Base-by-base conservation (phyloP, 1,140 invertebrate genomes). In the Trachelipus rathkii region DNA sequence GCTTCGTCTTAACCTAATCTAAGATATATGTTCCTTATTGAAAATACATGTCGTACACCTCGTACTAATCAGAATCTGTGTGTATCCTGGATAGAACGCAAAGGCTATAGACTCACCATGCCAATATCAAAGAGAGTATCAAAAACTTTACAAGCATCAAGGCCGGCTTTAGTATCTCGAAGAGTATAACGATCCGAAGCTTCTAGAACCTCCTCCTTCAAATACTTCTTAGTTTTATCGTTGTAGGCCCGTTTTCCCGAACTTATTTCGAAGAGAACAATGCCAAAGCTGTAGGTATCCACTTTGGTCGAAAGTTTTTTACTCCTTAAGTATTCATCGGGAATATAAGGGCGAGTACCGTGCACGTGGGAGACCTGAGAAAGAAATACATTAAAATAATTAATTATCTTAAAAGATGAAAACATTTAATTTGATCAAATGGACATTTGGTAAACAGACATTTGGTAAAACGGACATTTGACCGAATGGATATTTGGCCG, bases 221-320 rank as follows among this genome's bases (percentile, higher is more conserved):
- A 84, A 82, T 87, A 83, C 72, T 84, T 79, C 0, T 83, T 71
- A 33, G 89, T 85, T 15, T 84, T 84, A n/a, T 89, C 85, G 81
- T 92, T 90, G 81, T 90, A 89, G 0, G n/a, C n/a, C 66, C 88
- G 82, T 68, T 91, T 84, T 0, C 91, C 92, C 0, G 93, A 95
- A 10, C 91, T 92, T 71, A 95, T 85, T 86, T 97, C 95, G 79
- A 94, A 89, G 66, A 96, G 83, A 10, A 96, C 86, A 84, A 81
- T 77, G 11, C 96, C 96, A 87, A 93, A 98, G 84, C 94, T 95
- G 83, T 92, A 98, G 0, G 94, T 93, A 84, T 99, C 96, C 13
- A 97, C 91, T 85, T 96, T 95, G 0, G 92, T 92, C 0, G 94
- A 96, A 0, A 97, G 89, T 71, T 91, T 88, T 53, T 90, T 91